Evolutionary conservation across 2,797 vertebrate species (phyloP).

Genomic region (Pteronotus mesoamericanus): DNA sequence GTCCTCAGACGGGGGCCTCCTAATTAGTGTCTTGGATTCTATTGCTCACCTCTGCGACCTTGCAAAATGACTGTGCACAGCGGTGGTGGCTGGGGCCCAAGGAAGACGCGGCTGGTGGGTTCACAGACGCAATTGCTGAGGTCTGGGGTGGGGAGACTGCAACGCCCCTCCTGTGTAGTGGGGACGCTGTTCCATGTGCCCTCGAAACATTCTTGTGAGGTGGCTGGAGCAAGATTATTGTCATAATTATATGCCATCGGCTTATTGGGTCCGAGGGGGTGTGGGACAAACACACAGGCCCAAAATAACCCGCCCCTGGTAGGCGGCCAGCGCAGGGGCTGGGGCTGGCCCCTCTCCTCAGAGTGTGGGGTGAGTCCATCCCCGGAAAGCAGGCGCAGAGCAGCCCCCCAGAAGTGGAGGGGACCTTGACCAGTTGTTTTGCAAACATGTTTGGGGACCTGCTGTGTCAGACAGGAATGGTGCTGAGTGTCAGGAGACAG

Average conservation of each 20-base stretch:
- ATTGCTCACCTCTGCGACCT: neutral
- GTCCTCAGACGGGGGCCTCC: neutral
- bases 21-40: neutral
- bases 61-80: neutral
- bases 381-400: neutral
- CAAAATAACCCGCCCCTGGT: neutral
- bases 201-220: conserved; percentile 1
- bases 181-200: neutral
- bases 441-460: neutral
- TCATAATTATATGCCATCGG: conserved; percentile 12
- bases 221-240: neutral
- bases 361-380: neutral
- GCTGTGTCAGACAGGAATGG: neutral
- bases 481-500: neutral
- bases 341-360: neutral
- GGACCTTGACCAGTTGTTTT: neutral
- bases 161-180: neutral
- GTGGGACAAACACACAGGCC: neutral
- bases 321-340: neutral
- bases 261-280: neutral
- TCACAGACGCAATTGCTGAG: neutral
- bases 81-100: neutral
- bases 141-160: neutral
- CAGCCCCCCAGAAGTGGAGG: neutral
- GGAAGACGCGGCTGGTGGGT: neutral